These are phyloP conservation scores for Brachyhypopomus occidentalis DNA, from an alignment of 2,113 vertebrate genomes.

Conservation along the genomic window DNA sequence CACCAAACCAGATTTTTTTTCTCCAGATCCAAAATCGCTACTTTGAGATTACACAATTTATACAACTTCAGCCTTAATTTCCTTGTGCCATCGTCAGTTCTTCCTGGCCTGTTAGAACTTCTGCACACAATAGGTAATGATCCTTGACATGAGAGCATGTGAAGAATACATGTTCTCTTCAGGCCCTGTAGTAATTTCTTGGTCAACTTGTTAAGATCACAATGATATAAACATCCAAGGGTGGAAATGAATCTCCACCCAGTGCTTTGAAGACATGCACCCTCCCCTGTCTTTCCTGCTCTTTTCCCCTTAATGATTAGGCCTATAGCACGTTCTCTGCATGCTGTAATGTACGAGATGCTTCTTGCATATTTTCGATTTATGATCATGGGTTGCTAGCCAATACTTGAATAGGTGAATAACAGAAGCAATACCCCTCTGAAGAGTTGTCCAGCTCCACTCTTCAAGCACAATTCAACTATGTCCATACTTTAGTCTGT, in stretches of 20 bases:
- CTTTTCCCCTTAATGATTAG: conserved; percentile 13
- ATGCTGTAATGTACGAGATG: conserved; percentile 9
- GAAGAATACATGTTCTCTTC: conserved; percentile 59
- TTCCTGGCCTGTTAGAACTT: conserved; percentile 20
- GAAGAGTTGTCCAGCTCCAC: background rate
- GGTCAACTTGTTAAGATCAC: conserved; percentile 69
- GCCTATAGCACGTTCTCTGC: background rate
- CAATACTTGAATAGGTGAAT: background rate
- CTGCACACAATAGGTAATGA: conserved; percentile 50
- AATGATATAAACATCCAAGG: conserved; percentile 66
- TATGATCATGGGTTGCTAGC: background rate
- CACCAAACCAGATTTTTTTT: too few relatives aligned
- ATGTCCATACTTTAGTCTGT: conserved; percentile 28
- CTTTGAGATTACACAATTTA: background rate
- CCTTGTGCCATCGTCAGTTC: conserved; percentile 21
- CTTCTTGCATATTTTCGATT: background rate
- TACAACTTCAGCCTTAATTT: background rate
- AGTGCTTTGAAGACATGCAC: conserved; percentile 67
- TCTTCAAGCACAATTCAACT: background rate
- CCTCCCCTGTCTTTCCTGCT: conserved; percentile 13
- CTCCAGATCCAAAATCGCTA: background rate
- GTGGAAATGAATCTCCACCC: conserved; percentile 69
- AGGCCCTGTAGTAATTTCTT: conserved; percentile 57
- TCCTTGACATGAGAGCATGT: conserved; percentile 59
- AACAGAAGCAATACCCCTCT: background rate